phyloP scores from a whole-genome alignment of 1,140 invertebrate genomes.

The Holotrichia oblita region DNA sequence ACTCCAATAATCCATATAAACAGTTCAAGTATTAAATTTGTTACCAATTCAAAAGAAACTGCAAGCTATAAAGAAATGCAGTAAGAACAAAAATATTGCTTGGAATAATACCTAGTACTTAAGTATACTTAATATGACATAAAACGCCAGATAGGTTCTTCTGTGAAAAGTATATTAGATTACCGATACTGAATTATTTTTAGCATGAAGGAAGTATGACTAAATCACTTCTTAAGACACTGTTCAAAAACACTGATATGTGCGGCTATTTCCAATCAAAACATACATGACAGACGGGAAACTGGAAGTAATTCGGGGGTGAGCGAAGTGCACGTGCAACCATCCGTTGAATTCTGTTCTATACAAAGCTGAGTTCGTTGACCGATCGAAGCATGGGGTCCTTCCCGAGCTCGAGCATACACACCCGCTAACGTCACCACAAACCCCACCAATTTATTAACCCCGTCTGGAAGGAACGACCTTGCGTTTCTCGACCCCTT shows the following conservation, averaged over 20 bases:
- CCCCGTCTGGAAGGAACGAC: slow-evolving; percentile 23
- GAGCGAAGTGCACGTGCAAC: neutral
- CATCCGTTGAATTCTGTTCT: neutral
- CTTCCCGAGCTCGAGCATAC: neutral
- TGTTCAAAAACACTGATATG: neutral
- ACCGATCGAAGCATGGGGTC: slow-evolving; percentile 26
- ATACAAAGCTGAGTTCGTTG: slow-evolving; percentile 5
- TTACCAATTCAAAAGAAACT: no score
- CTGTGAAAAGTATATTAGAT: no score
- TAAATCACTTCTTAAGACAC: no score
- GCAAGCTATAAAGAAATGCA: no score
- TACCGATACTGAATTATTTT: no score
- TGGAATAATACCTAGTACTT: no score
- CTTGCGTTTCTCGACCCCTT: slow-evolving; percentile 30
- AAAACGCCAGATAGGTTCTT: no score
- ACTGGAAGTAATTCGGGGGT: neutral
- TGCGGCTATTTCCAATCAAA: neutral
- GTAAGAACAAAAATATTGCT: no score
- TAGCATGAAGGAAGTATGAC: no score
- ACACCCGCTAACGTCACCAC: neutral
- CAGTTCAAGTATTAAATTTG: no score
- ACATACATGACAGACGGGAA: neutral
- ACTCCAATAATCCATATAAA: no score
- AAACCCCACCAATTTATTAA: slow-evolving; percentile 28
- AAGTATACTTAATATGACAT: no score